Conservation (phyloP, 2,888 invertebrate species). For the Callyntrura sp. region DNA sequence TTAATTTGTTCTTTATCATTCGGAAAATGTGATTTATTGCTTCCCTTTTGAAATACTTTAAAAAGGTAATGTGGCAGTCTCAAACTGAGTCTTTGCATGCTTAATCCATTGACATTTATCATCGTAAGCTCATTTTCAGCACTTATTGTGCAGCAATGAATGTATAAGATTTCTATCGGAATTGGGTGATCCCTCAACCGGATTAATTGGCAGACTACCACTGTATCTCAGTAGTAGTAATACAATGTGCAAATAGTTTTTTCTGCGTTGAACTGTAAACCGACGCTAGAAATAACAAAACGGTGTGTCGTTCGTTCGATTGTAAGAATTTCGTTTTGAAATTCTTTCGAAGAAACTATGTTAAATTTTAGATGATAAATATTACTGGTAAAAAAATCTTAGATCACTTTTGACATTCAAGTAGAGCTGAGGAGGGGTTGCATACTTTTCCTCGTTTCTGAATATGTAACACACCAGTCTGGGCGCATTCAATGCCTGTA, state of each 20-base stretch:
- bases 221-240: no score
- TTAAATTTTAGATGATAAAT: slow-evolving; percentile 35
- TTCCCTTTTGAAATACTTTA: slow-evolving; percentile 50
- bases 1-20: slow-evolving; percentile 66
- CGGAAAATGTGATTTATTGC: slow-evolving; percentile 70
- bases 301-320: slow-evolving; percentile 62
- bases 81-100: background rate
- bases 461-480: background rate
- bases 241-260: no score
- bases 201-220: no score
- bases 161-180: no score
- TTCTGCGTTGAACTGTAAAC: background rate
- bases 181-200: no score
- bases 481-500: background rate
- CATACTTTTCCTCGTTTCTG: slow-evolving; percentile 51
- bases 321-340: slow-evolving; percentile 58
- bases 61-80: background rate
- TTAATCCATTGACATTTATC: slow-evolving; percentile 30
- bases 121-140: background rate
- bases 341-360: slow-evolving; percentile 52
- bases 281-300: background rate
- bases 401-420: slow-evolving; percentile 68
- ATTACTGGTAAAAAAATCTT: slow-evolving; percentile 24
- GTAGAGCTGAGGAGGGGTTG: slow-evolving; percentile 71
- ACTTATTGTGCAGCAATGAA: no score